Conservation (phyloP, 2,888 invertebrate species). For the Chalcosyrphus nemorum region DNA sequence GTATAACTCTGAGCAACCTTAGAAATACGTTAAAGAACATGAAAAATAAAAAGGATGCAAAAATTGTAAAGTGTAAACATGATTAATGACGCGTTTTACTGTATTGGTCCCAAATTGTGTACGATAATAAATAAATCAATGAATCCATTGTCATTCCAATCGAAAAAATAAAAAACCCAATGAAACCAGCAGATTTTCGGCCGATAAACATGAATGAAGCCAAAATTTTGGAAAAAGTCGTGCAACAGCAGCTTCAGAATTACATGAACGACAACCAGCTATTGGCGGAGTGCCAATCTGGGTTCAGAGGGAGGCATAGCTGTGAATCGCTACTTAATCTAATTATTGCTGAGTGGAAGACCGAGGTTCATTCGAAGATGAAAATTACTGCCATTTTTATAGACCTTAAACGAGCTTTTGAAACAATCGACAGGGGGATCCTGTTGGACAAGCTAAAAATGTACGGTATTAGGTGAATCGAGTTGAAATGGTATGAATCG, state of each 20-base stretch:
- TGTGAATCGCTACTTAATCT: neutral
- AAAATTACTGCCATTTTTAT: neutral
- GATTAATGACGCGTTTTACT: no score
- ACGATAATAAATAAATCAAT: no score
- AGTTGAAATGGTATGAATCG: slow-evolving; percentile 6
- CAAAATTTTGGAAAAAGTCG: neutral
- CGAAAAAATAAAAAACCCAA: neutral
- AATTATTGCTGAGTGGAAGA: neutral
- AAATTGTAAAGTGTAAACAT: no score
- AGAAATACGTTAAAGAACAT: neutral
- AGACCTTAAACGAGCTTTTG: neutral
- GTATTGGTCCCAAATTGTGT: no score
- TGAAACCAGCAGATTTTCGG: neutral
- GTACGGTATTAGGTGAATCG: neutral
- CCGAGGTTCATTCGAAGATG: neutral
- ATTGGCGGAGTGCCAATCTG: neutral
- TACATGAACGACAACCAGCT: neutral
- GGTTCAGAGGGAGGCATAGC: neutral
- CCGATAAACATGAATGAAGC: neutral
- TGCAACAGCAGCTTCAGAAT: neutral
- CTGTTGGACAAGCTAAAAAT: neutral
- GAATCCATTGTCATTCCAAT: neutral
- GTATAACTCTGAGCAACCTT: neutral
- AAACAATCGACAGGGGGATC: neutral
- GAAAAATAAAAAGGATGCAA: no score